Percentiles rank a stretch among this genome's conserved stretches.
Conservation (phyloP, 2,797 vertebrate species). For the Antennarius maculatus region DNA sequence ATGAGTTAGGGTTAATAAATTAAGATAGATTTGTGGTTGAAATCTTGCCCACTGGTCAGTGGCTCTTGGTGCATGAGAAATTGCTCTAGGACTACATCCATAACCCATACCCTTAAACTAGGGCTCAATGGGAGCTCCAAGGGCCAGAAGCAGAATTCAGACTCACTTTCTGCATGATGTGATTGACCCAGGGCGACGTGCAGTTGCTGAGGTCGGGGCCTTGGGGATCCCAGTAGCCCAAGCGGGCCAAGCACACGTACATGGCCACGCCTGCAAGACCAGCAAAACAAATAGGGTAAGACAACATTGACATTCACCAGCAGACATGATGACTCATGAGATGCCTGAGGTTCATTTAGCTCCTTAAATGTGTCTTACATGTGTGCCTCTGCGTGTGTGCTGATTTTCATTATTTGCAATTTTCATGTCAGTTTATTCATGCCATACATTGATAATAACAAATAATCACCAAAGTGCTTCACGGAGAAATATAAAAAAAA, state of each 20-base stretch:
- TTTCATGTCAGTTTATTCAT: neutral
- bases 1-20: conserved; percentile 46
- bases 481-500: neutral
- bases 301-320: conserved; percentile 63
- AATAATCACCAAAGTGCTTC: neutral
- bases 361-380: conserved; percentile 7
- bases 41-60: conserved; percentile 54
- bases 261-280: conserved; percentile 90
- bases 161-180: conserved; percentile 97
- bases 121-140: conserved; percentile 25
- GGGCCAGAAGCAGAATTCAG: conserved; percentile 38
- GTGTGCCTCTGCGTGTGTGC: conserved; percentile 18
- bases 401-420: neutral
- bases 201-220: conserved; percentile 99
- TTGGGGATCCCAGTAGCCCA: conserved; percentile 92
- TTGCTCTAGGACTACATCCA: conserved; percentile 48
- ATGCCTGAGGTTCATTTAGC: conserved; percentile 28
- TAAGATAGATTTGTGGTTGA: conserved; percentile 52
- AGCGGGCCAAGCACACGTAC: conserved; percentile 88
- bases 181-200: conserved; percentile 97
- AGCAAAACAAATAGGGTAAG: conserved; percentile 60
- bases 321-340: conserved; percentile 36
- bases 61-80: conserved; percentile 53
- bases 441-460: neutral
- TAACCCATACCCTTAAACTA: conserved; percentile 40